Conservation (phyloP, 2,888 invertebrate species). For the Seira ritae region DNA sequence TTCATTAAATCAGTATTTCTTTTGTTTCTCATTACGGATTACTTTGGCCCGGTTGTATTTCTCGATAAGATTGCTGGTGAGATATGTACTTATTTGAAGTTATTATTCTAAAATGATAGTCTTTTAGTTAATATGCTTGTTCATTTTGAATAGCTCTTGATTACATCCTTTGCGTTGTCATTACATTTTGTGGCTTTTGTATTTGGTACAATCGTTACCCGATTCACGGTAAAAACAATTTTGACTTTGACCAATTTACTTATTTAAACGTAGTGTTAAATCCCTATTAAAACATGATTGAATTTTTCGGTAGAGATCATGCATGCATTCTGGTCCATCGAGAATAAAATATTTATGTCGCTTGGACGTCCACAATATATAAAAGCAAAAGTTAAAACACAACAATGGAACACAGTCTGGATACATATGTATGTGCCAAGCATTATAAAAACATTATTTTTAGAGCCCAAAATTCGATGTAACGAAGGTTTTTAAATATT, state of each 20-base stretch:
- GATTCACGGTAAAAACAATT: constrained; percentile 33
- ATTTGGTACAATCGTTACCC: constrained; percentile 45
- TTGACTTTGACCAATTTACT: not conserved
- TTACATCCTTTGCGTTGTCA: constrained; percentile 43
- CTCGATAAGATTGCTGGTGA: constrained; percentile 48
- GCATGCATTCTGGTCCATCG: constrained; percentile 29
- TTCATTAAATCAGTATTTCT: constrained; percentile 26
- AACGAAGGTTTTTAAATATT: too few relatives aligned
- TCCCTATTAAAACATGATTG: too few relatives aligned
- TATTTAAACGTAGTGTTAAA: not conserved
- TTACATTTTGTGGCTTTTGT: constrained; percentile 15
- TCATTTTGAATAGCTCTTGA: constrained; percentile 39
- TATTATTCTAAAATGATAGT: too few relatives aligned
- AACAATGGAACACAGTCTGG: constrained; percentile 31
- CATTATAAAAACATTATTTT: not conserved
- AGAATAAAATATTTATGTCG: constrained; percentile 26
- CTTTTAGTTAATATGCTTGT: too few relatives aligned
- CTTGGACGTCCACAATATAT: constrained; percentile 29
- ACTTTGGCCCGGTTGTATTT: constrained; percentile 36
- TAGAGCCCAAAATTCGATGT: not conserved
- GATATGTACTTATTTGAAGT: too few relatives aligned
- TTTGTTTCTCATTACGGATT: constrained; percentile 19
- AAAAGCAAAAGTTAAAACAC: not conserved
- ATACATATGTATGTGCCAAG: constrained; percentile 51
- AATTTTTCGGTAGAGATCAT: constrained; percentile 50